Conservation (phyloP, 2,888 invertebrate species). For the Eurois occulta region DNA sequence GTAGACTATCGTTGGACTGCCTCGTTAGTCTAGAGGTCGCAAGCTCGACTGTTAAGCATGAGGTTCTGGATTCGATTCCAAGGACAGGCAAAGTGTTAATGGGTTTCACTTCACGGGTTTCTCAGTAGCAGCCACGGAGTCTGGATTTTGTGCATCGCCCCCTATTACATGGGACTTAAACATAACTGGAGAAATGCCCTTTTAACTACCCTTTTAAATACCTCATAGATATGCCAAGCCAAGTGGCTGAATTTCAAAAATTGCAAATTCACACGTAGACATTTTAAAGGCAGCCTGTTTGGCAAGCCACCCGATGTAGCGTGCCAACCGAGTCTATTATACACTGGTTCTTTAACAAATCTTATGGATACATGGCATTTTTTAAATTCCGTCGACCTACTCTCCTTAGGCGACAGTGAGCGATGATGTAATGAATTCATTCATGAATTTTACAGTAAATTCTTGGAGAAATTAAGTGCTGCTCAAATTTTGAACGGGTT, state of each 20-base stretch:
- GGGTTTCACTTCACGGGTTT: too few relatives aligned
- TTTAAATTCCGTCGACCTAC: constrained; percentile 53
- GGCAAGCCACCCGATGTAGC: constrained; percentile 54
- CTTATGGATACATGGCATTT: constrained; percentile 53
- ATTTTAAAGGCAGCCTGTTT: constrained; percentile 40
- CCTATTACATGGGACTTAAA: too few relatives aligned
- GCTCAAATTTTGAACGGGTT: background rate
- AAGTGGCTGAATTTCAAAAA: constrained; percentile 47
- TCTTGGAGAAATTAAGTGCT: background rate
- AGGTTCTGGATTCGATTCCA: too few relatives aligned
- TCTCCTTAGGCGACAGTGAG: constrained; percentile 39
- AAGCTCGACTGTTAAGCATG: too few relatives aligned
- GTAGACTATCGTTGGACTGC: background rate
- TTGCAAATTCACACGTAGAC: constrained; percentile 59
- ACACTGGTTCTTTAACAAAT: constrained; percentile 55
- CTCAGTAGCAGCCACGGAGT: too few relatives aligned
- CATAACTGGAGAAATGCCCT: too few relatives aligned
- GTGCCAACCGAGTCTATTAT: constrained; percentile 60
- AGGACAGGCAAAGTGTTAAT: too few relatives aligned
- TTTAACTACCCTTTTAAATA: constrained; percentile 16
- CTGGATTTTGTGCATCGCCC: too few relatives aligned
- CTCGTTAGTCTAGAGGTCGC: too few relatives aligned
- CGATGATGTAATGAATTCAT: constrained; percentile 52
- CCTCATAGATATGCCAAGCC: constrained; percentile 31
- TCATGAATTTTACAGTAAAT: constrained; percentile 20